phyloP scores from a whole-genome alignment of 2,888 invertebrate species.

The Rhopalosiphum nymphaeae region DNA sequence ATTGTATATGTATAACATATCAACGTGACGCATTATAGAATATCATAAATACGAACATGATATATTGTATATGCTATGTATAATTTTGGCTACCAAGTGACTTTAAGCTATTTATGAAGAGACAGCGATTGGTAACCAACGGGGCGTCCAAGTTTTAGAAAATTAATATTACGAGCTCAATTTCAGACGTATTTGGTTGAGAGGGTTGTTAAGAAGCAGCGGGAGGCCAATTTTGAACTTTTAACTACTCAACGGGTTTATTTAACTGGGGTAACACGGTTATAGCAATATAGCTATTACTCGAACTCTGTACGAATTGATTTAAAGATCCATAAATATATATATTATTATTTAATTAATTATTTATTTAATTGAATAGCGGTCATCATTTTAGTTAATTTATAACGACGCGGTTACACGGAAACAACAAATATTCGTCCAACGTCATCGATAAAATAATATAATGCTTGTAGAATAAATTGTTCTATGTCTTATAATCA shows the following conservation, averaged over 20 bases:
- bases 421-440: not conserved
- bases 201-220: constrained; percentile 19
- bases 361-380: not conserved
- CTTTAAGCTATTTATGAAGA: not conserved
- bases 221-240: constrained; percentile 49
- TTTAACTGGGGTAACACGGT: not conserved
- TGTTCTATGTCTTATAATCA: not conserved
- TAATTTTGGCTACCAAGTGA: not conserved
- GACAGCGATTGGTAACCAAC: not conserved
- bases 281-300: not conserved
- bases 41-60: too few relatives aligned
- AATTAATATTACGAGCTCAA: constrained; percentile 49
- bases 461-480: not conserved
- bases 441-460: not conserved
- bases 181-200: not conserved
- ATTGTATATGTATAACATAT: not conserved
- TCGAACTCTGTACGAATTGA: not conserved
- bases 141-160: constrained; percentile 10
- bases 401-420: not conserved
- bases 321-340: not conserved
- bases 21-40: not conserved
- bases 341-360: not conserved
- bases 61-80: too few relatives aligned
- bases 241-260: not conserved
- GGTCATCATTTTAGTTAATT: not conserved